Percentiles rank a stretch among this genome's conserved stretches.
Conservation (phyloP, 2,888 invertebrate genomes). For the Aleiodes testaceus region DNA sequence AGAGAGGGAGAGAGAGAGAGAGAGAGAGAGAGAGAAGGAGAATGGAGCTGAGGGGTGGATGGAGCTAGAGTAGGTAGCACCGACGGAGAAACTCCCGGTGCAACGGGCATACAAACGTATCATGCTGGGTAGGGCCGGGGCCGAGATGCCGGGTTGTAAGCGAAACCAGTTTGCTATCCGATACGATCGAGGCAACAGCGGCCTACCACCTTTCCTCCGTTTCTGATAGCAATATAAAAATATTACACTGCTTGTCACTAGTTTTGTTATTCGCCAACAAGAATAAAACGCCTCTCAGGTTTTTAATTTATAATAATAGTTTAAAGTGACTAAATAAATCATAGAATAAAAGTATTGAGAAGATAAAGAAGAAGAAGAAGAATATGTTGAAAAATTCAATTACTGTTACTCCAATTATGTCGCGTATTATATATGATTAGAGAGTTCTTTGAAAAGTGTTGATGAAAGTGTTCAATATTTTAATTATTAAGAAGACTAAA, state of each 20-base stretch:
- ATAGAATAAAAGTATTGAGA: too few species aligned
- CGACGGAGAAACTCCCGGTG: conserved; percentile 60
- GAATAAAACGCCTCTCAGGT: neutral
- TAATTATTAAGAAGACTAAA: neutral
- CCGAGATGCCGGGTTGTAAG: conserved; percentile 72
- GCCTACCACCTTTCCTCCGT: conserved; percentile 17
- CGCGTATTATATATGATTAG: neutral
- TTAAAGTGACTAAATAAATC: too few species aligned
- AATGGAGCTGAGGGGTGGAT: conserved; percentile 52
- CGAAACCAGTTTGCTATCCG: conserved; percentile 73
- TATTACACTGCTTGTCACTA: neutral
- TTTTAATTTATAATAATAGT: too few species aligned
- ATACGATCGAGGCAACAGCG: conserved; percentile 72
- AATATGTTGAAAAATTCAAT: neutral
- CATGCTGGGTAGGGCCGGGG: conserved; percentile 72
- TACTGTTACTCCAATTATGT: neutral
- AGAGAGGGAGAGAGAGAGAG: conserved; percentile 38
- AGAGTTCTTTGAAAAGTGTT: neutral
- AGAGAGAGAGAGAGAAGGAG: conserved; percentile 26
- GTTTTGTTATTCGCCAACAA: too few species aligned
- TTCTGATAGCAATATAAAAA: conserved; percentile 13
- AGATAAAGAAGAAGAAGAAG: too few species aligned
- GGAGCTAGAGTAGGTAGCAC: conserved; percentile 59
- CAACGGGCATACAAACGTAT: conserved; percentile 71
- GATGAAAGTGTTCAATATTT: conserved; percentile 7